phyloP scores from a whole-genome alignment of 2,113 vertebrate genomes.

The Plecotus auritus region DNA sequence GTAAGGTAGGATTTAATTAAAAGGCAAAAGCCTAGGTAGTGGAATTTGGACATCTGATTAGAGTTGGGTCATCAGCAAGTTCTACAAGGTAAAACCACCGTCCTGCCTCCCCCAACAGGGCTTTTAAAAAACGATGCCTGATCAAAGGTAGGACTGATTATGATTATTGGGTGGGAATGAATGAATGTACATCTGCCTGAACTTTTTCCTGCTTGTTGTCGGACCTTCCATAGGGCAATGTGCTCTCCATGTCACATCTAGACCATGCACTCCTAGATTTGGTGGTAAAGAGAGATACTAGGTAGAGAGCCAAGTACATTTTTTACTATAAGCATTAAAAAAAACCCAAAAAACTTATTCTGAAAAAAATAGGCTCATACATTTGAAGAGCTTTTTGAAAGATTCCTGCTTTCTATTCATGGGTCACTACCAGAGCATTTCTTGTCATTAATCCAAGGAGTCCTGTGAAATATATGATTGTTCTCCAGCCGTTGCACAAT shows the following conservation, averaged over 20 bases:
- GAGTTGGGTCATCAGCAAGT: neutral
- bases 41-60: neutral
- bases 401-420: neutral
- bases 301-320: neutral
- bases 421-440: conserved; percentile 22
- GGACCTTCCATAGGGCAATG: too few species aligned
- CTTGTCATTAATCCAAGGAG: conserved; percentile 14
- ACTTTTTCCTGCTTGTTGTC: too few species aligned
- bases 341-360: neutral
- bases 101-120: neutral
- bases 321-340: neutral
- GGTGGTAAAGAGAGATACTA: neutral
- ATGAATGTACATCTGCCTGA: neutral
- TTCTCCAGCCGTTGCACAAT: neutral
- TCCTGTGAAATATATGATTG: neutral
- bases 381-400: neutral
- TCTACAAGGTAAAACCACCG: neutral
- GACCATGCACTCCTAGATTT: neutral
- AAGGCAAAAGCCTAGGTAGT: neutral
- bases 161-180: neutral
- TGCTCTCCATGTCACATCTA: neutral
- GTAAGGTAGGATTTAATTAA: neutral
- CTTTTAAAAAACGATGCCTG: neutral
- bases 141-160: neutral
- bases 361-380: neutral